Percentiles rank a stretch among this genome's conserved stretches.
Evolutionary conservation across 1,140 invertebrate genomes (phyloP).

Genomic region (Dreissena rostriformis): DNA sequence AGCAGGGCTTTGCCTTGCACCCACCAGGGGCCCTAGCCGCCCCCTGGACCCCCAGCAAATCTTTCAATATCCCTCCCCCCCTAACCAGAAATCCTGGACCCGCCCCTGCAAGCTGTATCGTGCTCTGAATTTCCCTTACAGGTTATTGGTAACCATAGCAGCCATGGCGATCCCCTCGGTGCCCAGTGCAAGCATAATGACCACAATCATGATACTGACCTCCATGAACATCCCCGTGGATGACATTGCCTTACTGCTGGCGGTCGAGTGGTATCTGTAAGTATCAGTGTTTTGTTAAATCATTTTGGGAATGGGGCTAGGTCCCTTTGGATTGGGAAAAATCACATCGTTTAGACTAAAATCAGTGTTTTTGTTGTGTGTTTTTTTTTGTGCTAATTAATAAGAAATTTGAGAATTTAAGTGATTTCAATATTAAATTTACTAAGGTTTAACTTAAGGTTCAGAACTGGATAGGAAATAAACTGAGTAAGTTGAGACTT

Average conservation of each 20-base stretch:
- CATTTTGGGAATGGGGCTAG: no score
- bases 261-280: conserved; percentile 55
- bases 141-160: conserved; percentile 65
- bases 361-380: conserved; percentile 65
- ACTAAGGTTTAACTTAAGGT: neutral
- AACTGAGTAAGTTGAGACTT: no score
- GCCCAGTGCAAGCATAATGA: conserved; percentile 72
- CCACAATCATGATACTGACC: conserved; percentile 54
- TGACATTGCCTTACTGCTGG: conserved; percentile 46
- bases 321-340: conserved; percentile 57
- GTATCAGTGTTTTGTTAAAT: no score
- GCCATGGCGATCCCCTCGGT: conserved; percentile 69
- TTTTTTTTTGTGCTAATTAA: conserved; percentile 57
- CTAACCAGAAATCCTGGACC: no score
- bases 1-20: no score
- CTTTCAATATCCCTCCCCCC: no score
- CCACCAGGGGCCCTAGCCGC: no score
- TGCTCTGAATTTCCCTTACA: no score
- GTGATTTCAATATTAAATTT: neutral
- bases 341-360: conserved; percentile 53
- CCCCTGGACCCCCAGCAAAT: no score
- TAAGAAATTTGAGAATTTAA: neutral
- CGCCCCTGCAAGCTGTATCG: no score
- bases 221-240: conserved; percentile 53
- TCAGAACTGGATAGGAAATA: neutral